Evolutionary conservation across 2,888 invertebrate species (phyloP), one percentile per base, ranked within the genome.

Genomic region (Diadegma fenestrale): DNA sequence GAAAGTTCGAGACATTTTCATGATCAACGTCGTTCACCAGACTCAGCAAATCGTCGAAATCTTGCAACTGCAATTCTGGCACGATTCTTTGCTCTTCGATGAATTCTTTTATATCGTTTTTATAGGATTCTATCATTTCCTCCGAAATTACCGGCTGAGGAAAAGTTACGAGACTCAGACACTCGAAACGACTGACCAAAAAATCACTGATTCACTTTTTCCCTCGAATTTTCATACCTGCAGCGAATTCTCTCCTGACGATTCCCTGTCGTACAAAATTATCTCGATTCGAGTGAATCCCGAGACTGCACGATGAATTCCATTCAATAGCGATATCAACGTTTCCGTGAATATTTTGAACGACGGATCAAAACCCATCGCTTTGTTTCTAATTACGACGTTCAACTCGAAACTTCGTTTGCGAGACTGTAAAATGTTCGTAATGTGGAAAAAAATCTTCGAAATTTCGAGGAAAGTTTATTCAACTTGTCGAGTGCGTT

Each of bases 1-100:
- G 94, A 89, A 98, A 98, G 17, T 93, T 93, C 1, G 96, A 95
- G 0, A 98, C 85, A 7, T 78, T 75, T 17, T 85, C 84, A 1
- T 79, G 80, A 22, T 93, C 96, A 75, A 95, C 94, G n/a, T 97
- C 97, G 90, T 97, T 97, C 75, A 98, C 95, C 33, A 98, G 94
- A 87, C 96, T 95, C 85, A 97, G 95, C 91, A 97, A 98, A 86
- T 96, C 96, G 92, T 98, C 97, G 92, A 98, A 97, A 92, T 97
- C 97, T 92, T 96, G 96, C 17, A 97, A 94, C 73, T 97, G 95
- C 33, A 96, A 88, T 91, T 97, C 97, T 0, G 97, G 97, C 0
- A 96, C 97, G 78, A 97, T 96, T 89, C 96, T 95, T 91, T 97
- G 96, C 81, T 97, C 96, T 87, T 96, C 95, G 19, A 98, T 94